A percentile compares a stretch with the other conserved stretches of the same genome.
Evolutionary conservation across 2,888 invertebrate genomes (phyloP).

Genomic region (Brachypalpus laphriformis): DNA sequence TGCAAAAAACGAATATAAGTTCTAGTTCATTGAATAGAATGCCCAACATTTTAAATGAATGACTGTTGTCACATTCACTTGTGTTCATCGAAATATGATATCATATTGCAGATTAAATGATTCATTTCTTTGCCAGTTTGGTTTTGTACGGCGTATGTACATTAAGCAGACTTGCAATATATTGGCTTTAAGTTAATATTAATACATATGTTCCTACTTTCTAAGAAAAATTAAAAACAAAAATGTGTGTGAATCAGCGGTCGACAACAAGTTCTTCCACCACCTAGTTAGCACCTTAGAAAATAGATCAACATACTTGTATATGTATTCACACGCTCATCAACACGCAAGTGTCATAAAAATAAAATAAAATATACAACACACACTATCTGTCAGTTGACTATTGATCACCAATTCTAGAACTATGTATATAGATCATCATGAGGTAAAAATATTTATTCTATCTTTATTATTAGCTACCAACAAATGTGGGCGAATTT

Average conservation of each 20-base stretch:
- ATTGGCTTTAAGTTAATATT: too few species aligned
- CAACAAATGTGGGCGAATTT: constrained; percentile 24
- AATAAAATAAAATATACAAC: constrained; percentile 23
- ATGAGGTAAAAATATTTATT: neutral
- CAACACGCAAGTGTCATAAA: constrained; percentile 27
- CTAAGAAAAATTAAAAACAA: neutral
- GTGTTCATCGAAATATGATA: neutral
- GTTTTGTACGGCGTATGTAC: too few species aligned
- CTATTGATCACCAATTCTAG: constrained; percentile 34
- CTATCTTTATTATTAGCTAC: constrained; percentile 22
- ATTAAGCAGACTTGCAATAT: too few species aligned
- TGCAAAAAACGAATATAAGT: too few species aligned
- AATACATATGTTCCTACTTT: neutral
- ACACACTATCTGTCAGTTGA: constrained; percentile 25
- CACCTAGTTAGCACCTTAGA: neutral
- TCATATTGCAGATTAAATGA: too few species aligned
- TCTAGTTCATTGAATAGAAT: too few species aligned
- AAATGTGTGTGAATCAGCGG: neutral
- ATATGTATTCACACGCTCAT: constrained; percentile 7
- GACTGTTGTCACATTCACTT: too few species aligned
- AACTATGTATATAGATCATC: constrained; percentile 28
- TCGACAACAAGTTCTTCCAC: neutral
- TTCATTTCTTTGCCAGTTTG: too few species aligned
- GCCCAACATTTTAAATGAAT: too few species aligned
- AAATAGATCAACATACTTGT: neutral